phyloP scores from a whole-genome alignment of 2,888 invertebrate genomes.

The Lycophotia porphyrea region DNA sequence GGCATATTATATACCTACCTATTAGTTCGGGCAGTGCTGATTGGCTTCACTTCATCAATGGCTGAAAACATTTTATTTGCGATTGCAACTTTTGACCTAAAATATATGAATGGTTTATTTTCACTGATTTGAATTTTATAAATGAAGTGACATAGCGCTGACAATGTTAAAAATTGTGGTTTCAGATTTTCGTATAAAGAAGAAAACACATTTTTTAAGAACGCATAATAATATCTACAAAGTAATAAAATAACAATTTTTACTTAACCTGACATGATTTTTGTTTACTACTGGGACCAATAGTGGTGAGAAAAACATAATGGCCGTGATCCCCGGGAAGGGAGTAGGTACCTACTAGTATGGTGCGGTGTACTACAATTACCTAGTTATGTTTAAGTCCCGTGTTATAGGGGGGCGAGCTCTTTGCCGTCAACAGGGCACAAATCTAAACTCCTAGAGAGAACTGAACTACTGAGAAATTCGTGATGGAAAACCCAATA shows the following conservation, averaged over 20 bases:
- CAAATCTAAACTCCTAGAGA: background rate
- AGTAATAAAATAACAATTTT: background rate
- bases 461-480: background rate
- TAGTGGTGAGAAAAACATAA: background rate
- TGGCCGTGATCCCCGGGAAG: background rate
- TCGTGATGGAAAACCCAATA: background rate
- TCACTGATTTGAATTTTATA: conserved; percentile 12
- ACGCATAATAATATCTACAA: background rate
- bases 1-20: too few relatives aligned
- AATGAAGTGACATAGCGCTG: background rate
- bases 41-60: conserved; percentile 44
- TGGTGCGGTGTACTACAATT: background rate
- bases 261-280: background rate
- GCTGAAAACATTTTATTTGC: conserved; percentile 26
- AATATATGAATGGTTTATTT: conserved; percentile 16
- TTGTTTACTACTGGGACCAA: background rate
- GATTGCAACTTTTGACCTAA: conserved; percentile 8
- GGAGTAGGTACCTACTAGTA: background rate
- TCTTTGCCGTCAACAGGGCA: background rate
- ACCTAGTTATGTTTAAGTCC: background rate
- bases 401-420: background rate
- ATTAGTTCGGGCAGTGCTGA: conserved; percentile 9
- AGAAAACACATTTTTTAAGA: background rate
- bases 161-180: background rate
- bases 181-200: background rate